phyloP scores from a whole-genome alignment of 1,140 invertebrate species.

The Hermetia illucens region DNA sequence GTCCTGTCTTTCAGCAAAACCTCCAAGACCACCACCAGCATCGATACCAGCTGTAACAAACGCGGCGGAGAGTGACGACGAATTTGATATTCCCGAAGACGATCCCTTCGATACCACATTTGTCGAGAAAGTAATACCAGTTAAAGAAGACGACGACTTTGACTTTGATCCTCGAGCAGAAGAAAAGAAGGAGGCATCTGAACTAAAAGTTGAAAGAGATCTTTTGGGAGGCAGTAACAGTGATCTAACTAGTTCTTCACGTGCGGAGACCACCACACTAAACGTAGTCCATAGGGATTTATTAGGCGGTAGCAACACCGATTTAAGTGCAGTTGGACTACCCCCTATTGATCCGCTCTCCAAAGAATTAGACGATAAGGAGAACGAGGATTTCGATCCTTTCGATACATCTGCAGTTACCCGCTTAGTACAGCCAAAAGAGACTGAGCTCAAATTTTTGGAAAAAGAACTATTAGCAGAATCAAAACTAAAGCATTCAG shows the following conservation, averaged over 20 bases:
- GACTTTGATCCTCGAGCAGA: constrained; percentile 51
- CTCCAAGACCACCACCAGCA: constrained; percentile 11
- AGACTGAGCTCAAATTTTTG: constrained; percentile 60
- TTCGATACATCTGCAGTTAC: constrained; percentile 71
- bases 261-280: background rate
- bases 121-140: constrained; percentile 59
- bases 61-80: constrained; percentile 33
- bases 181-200: constrained; percentile 31
- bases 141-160: constrained; percentile 48
- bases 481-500: constrained; percentile 32
- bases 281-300: constrained; percentile 36
- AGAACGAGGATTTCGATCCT: constrained; percentile 57
- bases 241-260: background rate
- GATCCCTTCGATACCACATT: constrained; percentile 81
- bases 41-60: constrained; percentile 20
- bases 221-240: constrained; percentile 19
- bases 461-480: constrained; percentile 56
- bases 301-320: constrained; percentile 56
- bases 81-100: constrained; percentile 31
- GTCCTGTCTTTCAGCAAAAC: too few relatives aligned
- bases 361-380: constrained; percentile 33
- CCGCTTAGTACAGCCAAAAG: constrained; percentile 51
- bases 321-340: constrained; percentile 52
- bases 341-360: constrained; percentile 46
- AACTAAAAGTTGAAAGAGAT: constrained; percentile 32